A percentile compares a stretch with the other conserved stretches of the same genome.
Evolutionary conservation across 2,113 vertebrate genomes (phyloP).

Genomic region (Eurypyga helias): DNA sequence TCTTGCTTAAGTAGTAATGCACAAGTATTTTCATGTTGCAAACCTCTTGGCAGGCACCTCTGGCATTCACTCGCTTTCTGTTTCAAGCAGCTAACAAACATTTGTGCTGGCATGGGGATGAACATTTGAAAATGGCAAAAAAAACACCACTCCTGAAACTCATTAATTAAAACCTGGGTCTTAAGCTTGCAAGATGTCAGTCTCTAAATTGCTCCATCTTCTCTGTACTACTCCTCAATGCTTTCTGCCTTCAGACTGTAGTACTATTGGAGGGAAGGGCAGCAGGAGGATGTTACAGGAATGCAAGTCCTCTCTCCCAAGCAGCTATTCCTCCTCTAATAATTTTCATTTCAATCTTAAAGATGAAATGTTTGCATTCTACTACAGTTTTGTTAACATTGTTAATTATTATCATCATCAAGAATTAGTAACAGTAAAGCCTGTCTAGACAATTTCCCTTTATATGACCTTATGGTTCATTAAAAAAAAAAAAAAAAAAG

Average conservation of each 20-base stretch:
- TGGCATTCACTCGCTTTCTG: background rate
- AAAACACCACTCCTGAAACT: rapidly evolving
- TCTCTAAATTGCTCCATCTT: rapidly evolving
- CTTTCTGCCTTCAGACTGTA: background rate
- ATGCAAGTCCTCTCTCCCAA: background rate
- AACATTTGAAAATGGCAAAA: background rate
- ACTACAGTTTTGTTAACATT: background rate
- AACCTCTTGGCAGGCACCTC: background rate
- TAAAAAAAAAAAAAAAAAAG: background rate
- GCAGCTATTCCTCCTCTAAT: background rate
- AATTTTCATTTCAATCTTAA: background rate
- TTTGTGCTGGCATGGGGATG: rapidly evolving
- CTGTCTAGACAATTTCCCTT: slow-evolving; percentile 49
- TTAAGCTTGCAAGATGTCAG: background rate
- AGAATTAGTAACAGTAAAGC: slow-evolving; percentile 26
- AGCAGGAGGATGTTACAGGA: background rate
- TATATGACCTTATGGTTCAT: background rate
- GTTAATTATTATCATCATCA: background rate
- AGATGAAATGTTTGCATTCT: background rate
- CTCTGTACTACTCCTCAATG: background rate
- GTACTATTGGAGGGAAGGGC: background rate
- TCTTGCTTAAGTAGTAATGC: background rate
- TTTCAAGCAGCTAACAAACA: background rate
- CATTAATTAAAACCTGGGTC: background rate
- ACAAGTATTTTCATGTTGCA: background rate